Base-by-base conservation (phyloP, 2,888 invertebrate species). In the Philhelius pedissequus region DNA sequence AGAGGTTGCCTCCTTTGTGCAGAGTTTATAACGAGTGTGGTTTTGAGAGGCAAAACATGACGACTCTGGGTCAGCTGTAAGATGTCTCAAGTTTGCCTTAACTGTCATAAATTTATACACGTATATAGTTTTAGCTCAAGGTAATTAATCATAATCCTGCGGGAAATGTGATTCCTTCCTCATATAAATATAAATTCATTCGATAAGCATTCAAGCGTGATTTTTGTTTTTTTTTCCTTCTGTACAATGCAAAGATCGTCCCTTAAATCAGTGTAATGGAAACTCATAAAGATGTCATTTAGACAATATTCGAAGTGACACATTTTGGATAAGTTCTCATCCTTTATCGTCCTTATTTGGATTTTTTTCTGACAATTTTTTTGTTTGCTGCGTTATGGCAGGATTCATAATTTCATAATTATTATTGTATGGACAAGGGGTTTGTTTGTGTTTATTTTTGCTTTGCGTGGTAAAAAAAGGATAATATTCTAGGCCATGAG, bases 281-380 rank as follows among this genome's bases (percentile, higher is more conserved):
- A 84, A 84, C 84, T 80, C 84, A 80, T 84, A 84, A 84, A 84
- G 84, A 84, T 84, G 84, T 84, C 84, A 84, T 84, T 84, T 54
- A 40, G 83, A 80, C 83, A 75, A 76, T 80, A 84, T 84, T 80
- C 80, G 76, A 84, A 75, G 80, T 84, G 80, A 52, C 84, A 52
- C 80, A 76, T 80, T 75, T 79, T 52, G 74, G 75, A 79, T 80
- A 73, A 43, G 66, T 84, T 84, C 75, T 84, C 80, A 75, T 70
- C 75, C 74, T 71, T 79, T 75, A 20, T 35, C 13, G 30, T 60
- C 66, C 64, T 76, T 71, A 66, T 52, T 71, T 45, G 20, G 45
- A 45, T 60, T 43, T 60, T 70, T 40, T 43, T 27, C 35, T 8
- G 13, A 20, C 3, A 15, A 30, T 56, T 60, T 15, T 58, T 25